phyloP scores from a whole-genome alignment of 2,113 vertebrate genomes.

The Haliaeetus leucogaster region DNA sequence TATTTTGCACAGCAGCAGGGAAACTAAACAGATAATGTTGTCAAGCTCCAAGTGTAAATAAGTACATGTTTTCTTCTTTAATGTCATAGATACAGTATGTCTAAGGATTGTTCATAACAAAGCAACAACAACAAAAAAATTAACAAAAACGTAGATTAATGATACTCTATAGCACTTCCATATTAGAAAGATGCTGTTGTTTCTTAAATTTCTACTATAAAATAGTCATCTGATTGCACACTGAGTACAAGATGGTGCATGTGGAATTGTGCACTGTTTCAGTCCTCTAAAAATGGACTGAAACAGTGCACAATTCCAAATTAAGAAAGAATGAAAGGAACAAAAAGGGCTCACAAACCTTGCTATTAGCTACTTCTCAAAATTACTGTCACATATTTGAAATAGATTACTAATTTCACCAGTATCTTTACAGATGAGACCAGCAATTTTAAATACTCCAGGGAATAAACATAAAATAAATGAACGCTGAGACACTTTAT shows the following conservation, averaged over 20 bases:
- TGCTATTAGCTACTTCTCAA: constrained; percentile 2
- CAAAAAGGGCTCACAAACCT: neutral
- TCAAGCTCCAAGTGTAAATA: neutral
- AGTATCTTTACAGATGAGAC: constrained; percentile 51
- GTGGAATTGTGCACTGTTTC: neutral
- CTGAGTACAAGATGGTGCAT: neutral
- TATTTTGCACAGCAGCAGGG: neutral
- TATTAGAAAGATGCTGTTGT: neutral
- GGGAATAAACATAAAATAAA: constrained; percentile 20
- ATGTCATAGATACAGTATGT: neutral
- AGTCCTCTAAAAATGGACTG: neutral
- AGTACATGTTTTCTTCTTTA: neutral
- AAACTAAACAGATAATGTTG: neutral
- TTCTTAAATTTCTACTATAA: neutral
- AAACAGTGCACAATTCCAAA: neutral
- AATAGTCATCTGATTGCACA: neutral
- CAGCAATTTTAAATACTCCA: neutral
- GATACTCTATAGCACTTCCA: neutral
- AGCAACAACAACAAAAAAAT: neutral
- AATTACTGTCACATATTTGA: constrained; percentile 50
- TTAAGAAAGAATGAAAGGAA: neutral
- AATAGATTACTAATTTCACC: constrained; percentile 53
- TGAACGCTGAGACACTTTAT: neutral
- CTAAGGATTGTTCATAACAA: neutral
- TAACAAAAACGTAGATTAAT: neutral